Base-by-base conservation (phyloP, 2,888 invertebrate genomes). In the Stegophylla sp. region DNA sequence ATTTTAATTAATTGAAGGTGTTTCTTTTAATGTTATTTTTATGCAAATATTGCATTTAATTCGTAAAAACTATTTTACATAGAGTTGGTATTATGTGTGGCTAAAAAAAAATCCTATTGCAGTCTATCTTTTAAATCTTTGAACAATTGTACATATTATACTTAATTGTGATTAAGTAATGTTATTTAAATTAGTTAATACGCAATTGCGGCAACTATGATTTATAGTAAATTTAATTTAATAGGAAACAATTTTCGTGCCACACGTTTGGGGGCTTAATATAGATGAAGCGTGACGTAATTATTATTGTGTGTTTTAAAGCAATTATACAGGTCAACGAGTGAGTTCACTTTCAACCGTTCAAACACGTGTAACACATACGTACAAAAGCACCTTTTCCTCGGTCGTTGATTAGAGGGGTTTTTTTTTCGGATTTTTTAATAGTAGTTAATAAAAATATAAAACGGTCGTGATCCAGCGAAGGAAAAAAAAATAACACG, bases 251-350 rank as follows among this genome's bases (percentile, higher is more conserved):
- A 9, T 45, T 13, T 23, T 23, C 17, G 15, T 1, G 26, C 43
- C 15, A 45, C 26, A 45, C 66, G 17, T 66, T 69, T 1, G n/a
- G 26, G 10, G 15, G 23, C 26, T 45, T 7, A n/a, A n/a, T n/a
- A 20, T 51, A 51, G 69, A 69, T 28, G 7, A 28, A 69, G n/a
- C 48, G 48, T 10, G 13, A 51, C 28, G 48, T 15, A 69, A 51
- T 51, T 51, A n/a, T n/a, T 28, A 9, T 20, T 17, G 10, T 9
- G 13, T n/a, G 23, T 4, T 26, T 26, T 10, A 48, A 45, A 67
- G 48, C 12, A 51, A 51, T 69, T 69, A 69, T 34, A 69, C 41
- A 56, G 72, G 41, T 72, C 56, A 72, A 72, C 43, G 56, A 56
- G 53, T 53, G 41, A 9, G 72, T 26, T 56, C 20, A 23, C 34